Evolutionary conservation across 1,140 invertebrate species (phyloP).

Genomic region (Reticulitermes speratus): DNA sequence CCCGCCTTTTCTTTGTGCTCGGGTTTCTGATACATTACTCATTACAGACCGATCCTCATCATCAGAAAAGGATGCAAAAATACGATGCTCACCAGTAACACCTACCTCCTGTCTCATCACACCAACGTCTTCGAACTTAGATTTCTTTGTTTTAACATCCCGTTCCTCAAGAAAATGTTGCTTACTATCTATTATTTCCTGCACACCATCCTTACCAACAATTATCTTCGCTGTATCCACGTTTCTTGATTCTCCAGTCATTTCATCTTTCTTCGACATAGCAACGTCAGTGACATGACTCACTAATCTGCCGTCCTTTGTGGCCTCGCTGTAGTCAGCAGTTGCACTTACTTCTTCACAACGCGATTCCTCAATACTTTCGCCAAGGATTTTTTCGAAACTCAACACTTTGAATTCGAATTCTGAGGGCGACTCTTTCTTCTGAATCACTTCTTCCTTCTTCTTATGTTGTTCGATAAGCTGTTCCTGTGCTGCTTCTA

Average conservation of each 20-base stretch:
- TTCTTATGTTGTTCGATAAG: slow-evolving; percentile 59
- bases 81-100: slow-evolving; percentile 18
- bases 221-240: slow-evolving; percentile 21
- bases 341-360: slow-evolving; percentile 37
- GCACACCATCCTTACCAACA: neutral
- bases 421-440: slow-evolving; percentile 69
- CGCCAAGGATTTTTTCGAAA: slow-evolving; percentile 43
- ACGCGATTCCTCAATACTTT: slow-evolving; percentile 39
- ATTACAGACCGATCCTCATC: slow-evolving; percentile 39
- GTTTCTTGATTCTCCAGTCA: neutral
- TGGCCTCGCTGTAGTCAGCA: slow-evolving; percentile 5
- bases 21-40: slow-evolving; percentile 39
- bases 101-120: slow-evolving; percentile 5
- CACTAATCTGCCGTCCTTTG: neutral
- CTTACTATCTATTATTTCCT: neutral
- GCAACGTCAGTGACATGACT: slow-evolving; percentile 22
- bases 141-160: neutral
- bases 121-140: slow-evolving; percentile 24
- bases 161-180: neutral
- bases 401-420: slow-evolving; percentile 62
- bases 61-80: slow-evolving; percentile 20
- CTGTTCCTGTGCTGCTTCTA: slow-evolving; percentile 63
- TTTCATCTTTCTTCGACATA: slow-evolving; percentile 20
- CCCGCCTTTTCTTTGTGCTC: slow-evolving; percentile 25
- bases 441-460: slow-evolving; percentile 46